These are phyloP conservation scores for Acronicta leporina DNA, from an alignment of 2,888 invertebrate genomes.

Conservation along the genomic window DNA sequence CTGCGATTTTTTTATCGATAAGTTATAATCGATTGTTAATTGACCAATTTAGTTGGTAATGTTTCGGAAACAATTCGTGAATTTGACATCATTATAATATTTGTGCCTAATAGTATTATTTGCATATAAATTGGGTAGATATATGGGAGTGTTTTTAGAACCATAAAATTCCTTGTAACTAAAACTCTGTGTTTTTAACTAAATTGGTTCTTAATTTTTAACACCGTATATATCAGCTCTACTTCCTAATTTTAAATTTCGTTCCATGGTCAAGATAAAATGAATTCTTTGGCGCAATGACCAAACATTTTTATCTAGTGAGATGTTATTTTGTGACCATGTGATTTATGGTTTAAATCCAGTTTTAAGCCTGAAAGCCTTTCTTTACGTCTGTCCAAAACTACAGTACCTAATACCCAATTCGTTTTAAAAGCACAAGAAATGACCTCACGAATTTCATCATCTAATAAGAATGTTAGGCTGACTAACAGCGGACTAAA, in stretches of 20 bases:
- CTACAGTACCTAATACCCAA: not conserved
- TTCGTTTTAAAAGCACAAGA: not conserved
- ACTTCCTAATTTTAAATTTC: no score
- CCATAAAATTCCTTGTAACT: not conserved
- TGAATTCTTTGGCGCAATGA: no score
- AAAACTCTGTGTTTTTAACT: no score
- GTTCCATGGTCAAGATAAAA: no score
- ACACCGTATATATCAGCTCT: no score
- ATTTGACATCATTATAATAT: constrained; percentile 32
- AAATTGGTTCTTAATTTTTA: no score
- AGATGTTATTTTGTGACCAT: no score
- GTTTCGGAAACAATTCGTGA: constrained; percentile 18
- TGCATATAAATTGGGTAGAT: constrained; percentile 30
- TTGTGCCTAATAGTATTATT: constrained; percentile 27
- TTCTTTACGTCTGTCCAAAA: no score
- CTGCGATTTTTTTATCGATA: constrained; percentile 37
- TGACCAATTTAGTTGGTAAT: constrained; percentile 32
- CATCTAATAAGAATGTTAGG: constrained; percentile 69
- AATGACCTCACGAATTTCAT: constrained; percentile 57
- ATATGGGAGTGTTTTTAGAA: constrained; percentile 18
- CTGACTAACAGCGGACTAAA: constrained; percentile 70
- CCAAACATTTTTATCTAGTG: no score
- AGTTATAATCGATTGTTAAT: constrained; percentile 36
- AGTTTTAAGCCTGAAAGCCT: no score
- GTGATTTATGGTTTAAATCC: no score